Conservation (phyloP, 2,113 vertebrate genomes). For the Lonchura striata region DNA sequence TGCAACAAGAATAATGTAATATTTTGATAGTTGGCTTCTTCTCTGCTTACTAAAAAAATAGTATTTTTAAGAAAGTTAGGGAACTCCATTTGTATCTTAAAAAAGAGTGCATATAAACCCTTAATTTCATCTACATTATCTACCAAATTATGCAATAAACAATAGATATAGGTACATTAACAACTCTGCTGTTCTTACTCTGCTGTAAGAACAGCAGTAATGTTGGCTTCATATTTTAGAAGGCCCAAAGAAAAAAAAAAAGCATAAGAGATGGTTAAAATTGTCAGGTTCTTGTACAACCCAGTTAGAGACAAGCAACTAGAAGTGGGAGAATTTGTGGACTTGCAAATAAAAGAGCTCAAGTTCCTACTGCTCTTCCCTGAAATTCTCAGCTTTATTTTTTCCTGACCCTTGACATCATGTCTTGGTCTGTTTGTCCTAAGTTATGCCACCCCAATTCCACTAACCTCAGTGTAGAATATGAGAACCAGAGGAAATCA, state of each 20-base stretch:
- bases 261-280: neutral
- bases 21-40: neutral
- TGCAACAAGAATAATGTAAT: neutral
- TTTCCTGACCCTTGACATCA: neutral
- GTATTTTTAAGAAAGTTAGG: neutral
- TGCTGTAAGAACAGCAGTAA: neutral
- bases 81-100: neutral
- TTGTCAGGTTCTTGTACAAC: neutral
- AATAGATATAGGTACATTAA: neutral
- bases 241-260: neutral
- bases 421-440: neutral
- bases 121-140: neutral
- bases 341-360: neutral
- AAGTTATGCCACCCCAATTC: neutral
- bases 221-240: neutral
- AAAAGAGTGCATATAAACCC: neutral
- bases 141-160: neutral
- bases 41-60: neutral
- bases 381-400: neutral
- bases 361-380: neutral
- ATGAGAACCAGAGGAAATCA: neutral
- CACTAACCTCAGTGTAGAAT: neutral
- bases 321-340: neutral
- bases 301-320: neutral
- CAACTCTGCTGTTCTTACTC: no score